Evolutionary conservation across 2,113 vertebrate genomes (phyloP).

Genomic region (Chlamydotis undulata): DNA sequence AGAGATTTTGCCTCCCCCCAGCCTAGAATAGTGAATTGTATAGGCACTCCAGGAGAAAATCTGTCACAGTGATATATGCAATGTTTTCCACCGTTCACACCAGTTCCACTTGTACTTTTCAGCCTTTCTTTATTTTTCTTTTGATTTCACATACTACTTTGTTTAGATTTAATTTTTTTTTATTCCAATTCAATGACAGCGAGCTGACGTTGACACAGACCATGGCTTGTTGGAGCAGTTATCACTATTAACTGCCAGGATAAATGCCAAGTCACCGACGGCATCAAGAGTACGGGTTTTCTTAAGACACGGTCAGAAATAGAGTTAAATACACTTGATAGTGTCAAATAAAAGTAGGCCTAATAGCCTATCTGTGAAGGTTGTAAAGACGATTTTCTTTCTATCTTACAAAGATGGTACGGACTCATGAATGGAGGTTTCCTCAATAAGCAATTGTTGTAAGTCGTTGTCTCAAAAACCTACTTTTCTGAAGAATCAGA

Average conservation of each 20-base stretch:
- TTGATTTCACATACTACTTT: neutral
- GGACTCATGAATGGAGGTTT: neutral
- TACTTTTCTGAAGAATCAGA: neutral
- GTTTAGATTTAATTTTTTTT: neutral
- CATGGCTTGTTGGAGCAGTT: neutral
- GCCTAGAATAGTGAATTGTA: neutral
- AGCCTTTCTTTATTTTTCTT: neutral
- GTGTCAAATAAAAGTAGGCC: neutral
- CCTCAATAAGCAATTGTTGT: neutral
- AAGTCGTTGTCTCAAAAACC: neutral
- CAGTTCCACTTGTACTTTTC: neutral
- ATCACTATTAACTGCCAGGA: neutral
- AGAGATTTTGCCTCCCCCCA: neutral
- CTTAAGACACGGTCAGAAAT: neutral
- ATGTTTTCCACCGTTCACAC: neutral
- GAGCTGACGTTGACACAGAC: neutral
- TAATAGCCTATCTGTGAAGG: neutral
- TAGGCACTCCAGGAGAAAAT: neutral
- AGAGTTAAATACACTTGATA: neutral
- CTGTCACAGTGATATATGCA: neutral
- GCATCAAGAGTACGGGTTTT: neutral
- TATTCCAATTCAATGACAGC: neutral
- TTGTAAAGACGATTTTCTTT: neutral
- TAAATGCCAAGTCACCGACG: neutral
- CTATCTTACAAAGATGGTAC: neutral